Base-by-base conservation (phyloP, 2,888 invertebrate genomes). In the Trichopoda pennipes region DNA sequence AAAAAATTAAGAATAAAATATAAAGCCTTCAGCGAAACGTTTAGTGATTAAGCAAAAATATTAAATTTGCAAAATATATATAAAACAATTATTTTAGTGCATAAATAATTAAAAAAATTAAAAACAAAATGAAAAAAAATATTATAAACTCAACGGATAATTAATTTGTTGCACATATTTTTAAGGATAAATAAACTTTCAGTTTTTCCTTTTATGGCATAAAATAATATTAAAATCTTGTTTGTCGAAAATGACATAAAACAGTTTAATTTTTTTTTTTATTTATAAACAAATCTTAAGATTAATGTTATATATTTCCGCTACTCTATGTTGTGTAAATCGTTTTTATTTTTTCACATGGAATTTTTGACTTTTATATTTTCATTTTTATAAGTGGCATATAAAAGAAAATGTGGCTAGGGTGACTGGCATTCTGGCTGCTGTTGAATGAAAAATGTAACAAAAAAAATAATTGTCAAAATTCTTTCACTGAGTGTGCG, bases 381-480 rank as follows among this genome's bases (percentile, higher is more conserved):
- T n/a, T 53, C n/a, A 32, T 42, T 38, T 19, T 44, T 17, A 21
- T 38, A 12, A 38, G 38, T 38, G 12, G 38, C 10, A 38, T 28
- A 38, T 38, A 72, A 17, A 14, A 42, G 16, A 56, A 55, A 56
- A 64, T 28, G 56, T 78, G 56, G 53, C 49, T 47, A 78, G 70
- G 74, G 60, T 70, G 74, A 42, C 21, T 49, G 68, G 42, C 69
- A 58, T 28, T 28, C 28, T 28, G 55, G 75, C 64, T 73, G 79
- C 70, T 80, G 82, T 72, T 82, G 79, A 82, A 82, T 79, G 74
- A 79, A 79, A 74, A 72, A 75, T 55, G 68, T 32, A 72, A 55
- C 53, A 51, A 77, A 74, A 73, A 73, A 58, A 81, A 63, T 77
- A 73, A 81, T 64, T 28, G 38, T 56, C 42, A 47, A 79, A 72